These are phyloP conservation scores for Stenolophus ochropezus DNA, from an alignment of 2,888 invertebrate species.

Conservation along the genomic window DNA sequence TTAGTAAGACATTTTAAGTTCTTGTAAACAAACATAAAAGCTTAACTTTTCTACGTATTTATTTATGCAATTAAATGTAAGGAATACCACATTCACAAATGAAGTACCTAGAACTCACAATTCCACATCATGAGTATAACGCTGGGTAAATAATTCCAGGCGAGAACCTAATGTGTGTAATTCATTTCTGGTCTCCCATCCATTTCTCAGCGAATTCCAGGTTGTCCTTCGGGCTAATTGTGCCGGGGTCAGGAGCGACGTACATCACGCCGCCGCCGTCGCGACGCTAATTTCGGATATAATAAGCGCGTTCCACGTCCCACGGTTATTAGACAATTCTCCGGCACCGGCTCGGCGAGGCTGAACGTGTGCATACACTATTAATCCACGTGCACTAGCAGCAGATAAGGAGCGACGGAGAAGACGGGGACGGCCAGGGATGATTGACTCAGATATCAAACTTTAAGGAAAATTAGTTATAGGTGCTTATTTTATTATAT, in stretches of 20 bases:
- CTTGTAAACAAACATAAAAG: no score
- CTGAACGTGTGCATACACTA: conserved; percentile 36
- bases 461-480: no score
- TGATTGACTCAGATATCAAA: no score
- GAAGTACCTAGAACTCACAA: no score
- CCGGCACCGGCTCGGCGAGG: not conserved
- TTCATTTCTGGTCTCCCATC: not conserved
- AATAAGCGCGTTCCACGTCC: conserved; percentile 65
- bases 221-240: not conserved
- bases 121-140: no score
- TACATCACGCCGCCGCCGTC: conserved; percentile 57
- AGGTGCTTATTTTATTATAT: no score
- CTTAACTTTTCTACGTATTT: no score
- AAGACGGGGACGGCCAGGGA: no score
- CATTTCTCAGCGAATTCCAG: not conserved
- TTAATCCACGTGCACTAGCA: conserved; percentile 59
- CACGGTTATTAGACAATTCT: conserved; percentile 58
- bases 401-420: no score
- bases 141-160: not conserved
- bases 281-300: conserved; percentile 66
- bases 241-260: not conserved
- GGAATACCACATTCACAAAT: no score
- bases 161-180: not conserved
- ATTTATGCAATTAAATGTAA: no score
- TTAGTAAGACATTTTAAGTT: no score